Evolutionary conservation across 1,140 invertebrate genomes (phyloP).

Genomic region (Trialeurodes vaporariorum): DNA sequence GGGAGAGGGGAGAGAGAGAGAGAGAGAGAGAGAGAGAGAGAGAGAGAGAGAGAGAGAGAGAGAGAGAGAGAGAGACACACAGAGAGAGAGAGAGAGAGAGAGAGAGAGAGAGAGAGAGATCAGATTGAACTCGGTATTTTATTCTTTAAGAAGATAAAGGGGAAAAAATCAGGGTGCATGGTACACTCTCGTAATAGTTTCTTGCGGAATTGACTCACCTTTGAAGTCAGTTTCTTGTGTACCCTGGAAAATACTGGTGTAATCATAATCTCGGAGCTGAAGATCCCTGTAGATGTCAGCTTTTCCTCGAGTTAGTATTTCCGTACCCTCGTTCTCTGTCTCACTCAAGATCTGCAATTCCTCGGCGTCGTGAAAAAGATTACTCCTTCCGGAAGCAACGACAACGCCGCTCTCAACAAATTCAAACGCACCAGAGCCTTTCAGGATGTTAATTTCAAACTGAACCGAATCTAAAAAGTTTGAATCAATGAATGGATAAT

Average conservation of each 20-base stretch:
- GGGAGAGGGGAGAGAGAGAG: too few relatives aligned
- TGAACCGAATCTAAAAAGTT: constrained; percentile 48
- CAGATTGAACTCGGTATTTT: background rate
- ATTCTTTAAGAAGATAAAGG: too few relatives aligned
- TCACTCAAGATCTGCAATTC: constrained; percentile 39
- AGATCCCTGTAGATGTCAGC: constrained; percentile 86
- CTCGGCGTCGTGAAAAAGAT: constrained; percentile 44
- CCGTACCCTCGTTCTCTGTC: constrained; percentile 33
- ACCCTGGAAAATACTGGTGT: constrained; percentile 72
- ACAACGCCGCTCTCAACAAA: constrained; percentile 72
- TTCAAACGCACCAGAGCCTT: constrained; percentile 78
- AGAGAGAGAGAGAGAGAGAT: too few relatives aligned
- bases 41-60: too few relatives aligned
- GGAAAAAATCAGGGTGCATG: too few relatives aligned
- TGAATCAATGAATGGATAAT: too few relatives aligned
- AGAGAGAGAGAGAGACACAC: too few relatives aligned
- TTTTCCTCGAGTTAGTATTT: constrained; percentile 45
- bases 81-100: too few relatives aligned
- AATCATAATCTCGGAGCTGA: constrained; percentile 83
- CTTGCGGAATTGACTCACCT: constrained; percentile 32
- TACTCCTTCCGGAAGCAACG: constrained; percentile 62
- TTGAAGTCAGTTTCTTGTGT: constrained; percentile 51
- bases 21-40: too few relatives aligned
- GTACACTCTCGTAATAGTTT: too few relatives aligned
- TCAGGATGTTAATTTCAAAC: constrained; percentile 75